Conservation (phyloP, 2,888 invertebrate species). For the Camptogramma bilineatum region DNA sequence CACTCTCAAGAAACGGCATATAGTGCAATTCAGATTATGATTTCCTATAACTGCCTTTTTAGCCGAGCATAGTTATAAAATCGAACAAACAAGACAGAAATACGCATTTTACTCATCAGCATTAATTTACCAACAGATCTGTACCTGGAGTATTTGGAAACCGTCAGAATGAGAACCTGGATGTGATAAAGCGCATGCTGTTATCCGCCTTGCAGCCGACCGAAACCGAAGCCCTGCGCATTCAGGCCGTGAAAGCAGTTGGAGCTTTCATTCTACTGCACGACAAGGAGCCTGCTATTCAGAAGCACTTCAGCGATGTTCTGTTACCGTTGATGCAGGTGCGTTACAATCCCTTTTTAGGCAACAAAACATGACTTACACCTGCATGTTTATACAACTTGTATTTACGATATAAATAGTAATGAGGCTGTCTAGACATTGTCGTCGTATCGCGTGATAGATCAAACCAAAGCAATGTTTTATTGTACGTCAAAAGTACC, state of each 20-base stretch:
- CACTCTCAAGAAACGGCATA: too few relatives aligned
- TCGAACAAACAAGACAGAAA: too few relatives aligned
- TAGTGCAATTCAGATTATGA: too few relatives aligned
- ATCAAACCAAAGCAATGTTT: not conserved
- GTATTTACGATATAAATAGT: not conserved
- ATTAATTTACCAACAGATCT: constrained; percentile 82
- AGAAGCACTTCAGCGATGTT: constrained; percentile 95
- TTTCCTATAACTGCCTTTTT: too few relatives aligned
- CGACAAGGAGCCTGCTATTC: constrained; percentile 96
- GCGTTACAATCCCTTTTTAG: constrained; percentile 31
- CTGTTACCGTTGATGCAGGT: constrained; percentile 92
- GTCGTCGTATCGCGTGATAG: not conserved
- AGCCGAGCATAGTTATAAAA: too few relatives aligned
- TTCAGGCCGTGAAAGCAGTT: constrained; percentile 93
- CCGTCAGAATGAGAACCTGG: constrained; percentile 95
- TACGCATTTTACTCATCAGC: not conserved
- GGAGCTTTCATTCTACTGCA: constrained; percentile 96
- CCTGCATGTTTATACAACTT: not conserved
- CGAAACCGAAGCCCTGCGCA: constrained; percentile 90
- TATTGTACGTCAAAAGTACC: not conserved
- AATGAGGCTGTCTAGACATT: not conserved
- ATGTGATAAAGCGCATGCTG: constrained; percentile 98
- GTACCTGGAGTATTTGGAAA: constrained; percentile 99
- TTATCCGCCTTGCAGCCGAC: constrained; percentile 91
- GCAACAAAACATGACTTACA: not conserved